Evolutionary conservation across 2,797 vertebrate genomes (phyloP), one percentile per base, ranked within the genome.

Genomic region (Gallinago solitaria): DNA sequence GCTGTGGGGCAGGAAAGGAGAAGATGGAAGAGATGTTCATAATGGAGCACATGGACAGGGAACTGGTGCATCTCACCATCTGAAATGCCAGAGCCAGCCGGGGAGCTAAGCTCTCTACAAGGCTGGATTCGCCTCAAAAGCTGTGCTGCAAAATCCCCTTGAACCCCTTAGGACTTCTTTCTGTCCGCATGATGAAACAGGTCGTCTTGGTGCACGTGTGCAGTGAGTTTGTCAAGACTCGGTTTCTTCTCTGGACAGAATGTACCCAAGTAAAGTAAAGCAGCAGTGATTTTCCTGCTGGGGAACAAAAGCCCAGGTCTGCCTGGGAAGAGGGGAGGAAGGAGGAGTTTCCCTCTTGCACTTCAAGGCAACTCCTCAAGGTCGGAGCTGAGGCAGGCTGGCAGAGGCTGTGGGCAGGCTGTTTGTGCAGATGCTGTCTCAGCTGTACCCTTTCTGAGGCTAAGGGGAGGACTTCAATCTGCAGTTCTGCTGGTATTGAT

Each of bases 341-440:
- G 54, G 79, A 70, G 80, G 83, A 91, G 90, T 91, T 93, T 82
- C 17, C 67, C 43, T 90, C 32, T 68, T 17, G 48, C 43, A 24
- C 74, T 90, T 54, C 18, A 54, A 67, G 88, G 88, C 83, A 63
- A 0, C 60, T 87, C 33, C 68, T 92, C 84, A 97, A 96, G 95
- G 96, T 94, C 95, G 76, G 89, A 47, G 86, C 94, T 37, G 90
- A 87, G 90, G 85, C 79, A 14, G 4, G 39, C 90, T 95, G 96
- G 93, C 94, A 91, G 87, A 57, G 80, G 5, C 85, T 75, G 59
- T 76, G 91, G 91, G 93, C 91, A 96, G 89, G 91, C 90, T 93
- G 87, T 2, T 67, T 16, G 83, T 93, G 93, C 94, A 95, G 96
- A 93, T 94, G 96, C 96, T 96, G 93, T 33, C 96, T 96, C 94